A percentile compares a stretch with the other conserved stretches of the same genome.
These are phyloP conservation scores for Eospalax fontanierii DNA, from an alignment of 2,797 vertebrate species.

Conservation along the genomic window DNA sequence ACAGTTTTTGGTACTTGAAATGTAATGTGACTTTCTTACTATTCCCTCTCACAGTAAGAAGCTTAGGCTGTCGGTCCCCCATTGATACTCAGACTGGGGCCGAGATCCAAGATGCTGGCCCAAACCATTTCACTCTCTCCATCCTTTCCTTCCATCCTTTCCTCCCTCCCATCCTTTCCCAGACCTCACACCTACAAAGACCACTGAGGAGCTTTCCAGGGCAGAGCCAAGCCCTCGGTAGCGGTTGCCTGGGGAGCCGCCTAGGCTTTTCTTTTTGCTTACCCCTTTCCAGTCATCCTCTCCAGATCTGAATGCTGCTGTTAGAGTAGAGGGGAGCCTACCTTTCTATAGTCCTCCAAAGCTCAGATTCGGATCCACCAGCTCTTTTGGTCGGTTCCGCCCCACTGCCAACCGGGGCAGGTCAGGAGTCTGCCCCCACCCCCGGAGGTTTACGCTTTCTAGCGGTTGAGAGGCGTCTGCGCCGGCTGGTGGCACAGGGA, in stretches of 20 bases:
- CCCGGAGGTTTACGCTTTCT: background rate
- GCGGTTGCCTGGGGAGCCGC: too few species aligned
- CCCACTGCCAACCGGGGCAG: background rate
- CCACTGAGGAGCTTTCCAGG: too few species aligned
- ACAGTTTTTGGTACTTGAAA: background rate
- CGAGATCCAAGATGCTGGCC: too few species aligned
- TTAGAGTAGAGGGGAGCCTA: background rate
- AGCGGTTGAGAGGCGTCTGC: background rate
- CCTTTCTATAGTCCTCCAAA: background rate
- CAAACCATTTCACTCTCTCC: background rate
- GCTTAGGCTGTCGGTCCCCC: too few species aligned
- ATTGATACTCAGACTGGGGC: too few species aligned
- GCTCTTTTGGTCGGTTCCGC: too few species aligned
- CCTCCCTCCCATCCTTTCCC: background rate
- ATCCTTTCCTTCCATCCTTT: background rate
- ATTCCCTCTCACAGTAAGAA: background rate
- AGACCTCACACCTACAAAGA: too few species aligned
- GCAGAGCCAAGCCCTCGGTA: too few species aligned
- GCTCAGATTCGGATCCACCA: background rate
- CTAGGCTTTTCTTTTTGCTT: too few species aligned
- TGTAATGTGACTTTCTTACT: background rate
- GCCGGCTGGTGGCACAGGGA: background rate
- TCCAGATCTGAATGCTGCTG: background rate
- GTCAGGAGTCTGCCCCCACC: background rate
- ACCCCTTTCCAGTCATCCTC: too few species aligned